Evolutionary conservation across 2,797 vertebrate genomes (phyloP).

Genomic region (Tokudaia tokunoshimensis): DNA sequence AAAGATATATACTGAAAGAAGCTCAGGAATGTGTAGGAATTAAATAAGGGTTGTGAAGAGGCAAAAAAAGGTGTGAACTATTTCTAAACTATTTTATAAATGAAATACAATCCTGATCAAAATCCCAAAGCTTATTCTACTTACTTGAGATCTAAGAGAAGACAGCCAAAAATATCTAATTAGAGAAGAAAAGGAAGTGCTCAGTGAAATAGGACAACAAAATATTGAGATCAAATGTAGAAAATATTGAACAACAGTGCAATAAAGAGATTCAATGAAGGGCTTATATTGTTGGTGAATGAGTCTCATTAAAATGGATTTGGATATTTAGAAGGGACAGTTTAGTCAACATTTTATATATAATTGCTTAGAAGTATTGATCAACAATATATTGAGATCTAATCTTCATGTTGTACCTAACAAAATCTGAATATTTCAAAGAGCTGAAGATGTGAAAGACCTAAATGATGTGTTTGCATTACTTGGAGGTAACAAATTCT

Average conservation of each 20-base stretch:
- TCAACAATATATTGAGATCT: neutral
- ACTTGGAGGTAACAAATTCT: neutral
- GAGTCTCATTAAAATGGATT: neutral
- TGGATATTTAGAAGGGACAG: neutral
- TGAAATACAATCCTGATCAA: neutral
- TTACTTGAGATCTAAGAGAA: neutral
- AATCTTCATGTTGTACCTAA: neutral
- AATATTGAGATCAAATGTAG: neutral
- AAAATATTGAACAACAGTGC: neutral
- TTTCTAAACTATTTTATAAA: neutral
- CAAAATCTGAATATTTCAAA: neutral
- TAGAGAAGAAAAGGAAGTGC: neutral
- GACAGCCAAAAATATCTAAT: neutral
- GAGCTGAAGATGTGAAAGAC: neutral
- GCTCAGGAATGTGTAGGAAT: neutral
- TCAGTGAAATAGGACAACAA: neutral
- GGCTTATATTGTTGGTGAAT: neutral
- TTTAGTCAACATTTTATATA: neutral
- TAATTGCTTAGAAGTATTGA: neutral
- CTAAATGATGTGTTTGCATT: neutral
- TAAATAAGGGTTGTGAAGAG: neutral
- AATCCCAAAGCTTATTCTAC: neutral
- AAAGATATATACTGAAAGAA: neutral
- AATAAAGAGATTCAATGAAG: neutral
- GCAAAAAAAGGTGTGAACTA: neutral